Conservation (phyloP, 1,140 invertebrate species). For the Philotrypesis tridentata region DNA sequence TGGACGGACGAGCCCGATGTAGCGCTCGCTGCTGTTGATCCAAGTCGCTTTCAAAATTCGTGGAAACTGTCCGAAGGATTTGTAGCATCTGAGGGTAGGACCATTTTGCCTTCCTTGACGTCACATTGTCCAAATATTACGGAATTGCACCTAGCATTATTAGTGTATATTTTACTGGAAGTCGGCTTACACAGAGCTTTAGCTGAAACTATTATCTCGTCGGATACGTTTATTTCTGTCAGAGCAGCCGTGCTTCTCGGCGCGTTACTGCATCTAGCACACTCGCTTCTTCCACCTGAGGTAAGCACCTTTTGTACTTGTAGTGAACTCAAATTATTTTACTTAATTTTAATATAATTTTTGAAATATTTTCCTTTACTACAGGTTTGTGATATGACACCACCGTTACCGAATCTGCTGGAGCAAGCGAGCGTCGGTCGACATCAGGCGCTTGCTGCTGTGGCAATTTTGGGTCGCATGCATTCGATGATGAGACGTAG, state of each 20-base stretch:
- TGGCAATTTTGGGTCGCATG: constrained; percentile 84
- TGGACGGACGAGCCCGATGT: constrained; percentile 94
- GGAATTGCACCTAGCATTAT: constrained; percentile 91
- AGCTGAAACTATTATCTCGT: constrained; percentile 91
- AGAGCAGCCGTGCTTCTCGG: constrained; percentile 91
- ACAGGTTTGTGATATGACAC: constrained; percentile 80
- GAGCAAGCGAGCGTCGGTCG: constrained; percentile 84
- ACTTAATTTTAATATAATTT: not conserved
- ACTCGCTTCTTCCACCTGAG: constrained; percentile 87
- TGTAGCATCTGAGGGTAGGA: constrained; percentile 89
- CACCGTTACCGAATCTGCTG: constrained; percentile 87
- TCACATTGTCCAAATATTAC: constrained; percentile 90
- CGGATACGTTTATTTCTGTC: constrained; percentile 91
- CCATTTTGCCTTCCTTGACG: constrained; percentile 86
- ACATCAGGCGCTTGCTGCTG: constrained; percentile 86
- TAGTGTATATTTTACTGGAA: constrained; percentile 91
- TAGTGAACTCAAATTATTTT: not conserved
- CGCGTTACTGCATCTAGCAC: constrained; percentile 89
- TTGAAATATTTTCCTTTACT: not conserved
- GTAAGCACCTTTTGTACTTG: constrained; percentile 65
- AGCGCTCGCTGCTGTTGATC: constrained; percentile 90
- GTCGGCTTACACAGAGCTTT: constrained; percentile 90
- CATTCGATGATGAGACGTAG: constrained; percentile 86
- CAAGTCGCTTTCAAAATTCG: constrained; percentile 81
- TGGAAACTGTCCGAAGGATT: constrained; percentile 95